Base-by-base conservation (phyloP, 2,113 vertebrate genomes). In the Ophiodon elongatus region DNA sequence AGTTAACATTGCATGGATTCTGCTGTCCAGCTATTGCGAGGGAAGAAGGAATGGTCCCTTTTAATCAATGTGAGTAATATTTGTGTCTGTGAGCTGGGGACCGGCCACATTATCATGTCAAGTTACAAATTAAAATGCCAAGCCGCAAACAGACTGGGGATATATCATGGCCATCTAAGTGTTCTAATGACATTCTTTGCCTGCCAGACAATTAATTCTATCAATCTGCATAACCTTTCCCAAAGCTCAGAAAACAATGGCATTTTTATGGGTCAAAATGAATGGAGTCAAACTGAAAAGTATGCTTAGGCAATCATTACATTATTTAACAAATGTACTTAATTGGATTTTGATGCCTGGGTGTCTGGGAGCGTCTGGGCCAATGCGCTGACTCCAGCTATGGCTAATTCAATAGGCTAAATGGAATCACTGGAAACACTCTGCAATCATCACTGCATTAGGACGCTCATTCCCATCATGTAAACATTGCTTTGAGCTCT, bases 111-210 rank as follows among this genome's bases (percentile, higher is more conserved):
- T 94, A 94, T 95, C 93, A 94, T 94, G 93, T 94, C 93, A 91
- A 93, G 94, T 94, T 94, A 95, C 93, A 95, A 95, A 96, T 95
- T 94, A 95, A 96, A 96, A 94, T 88, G 93, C 87, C 88, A 73
- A 81, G 82, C 90, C 71, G 83, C 92, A 93, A 95, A 95, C 93
- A 93, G 94, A 94, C 85, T 88, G 85, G 90, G 90, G 84, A 93
- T 93, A 89, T 83, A 93, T 95, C 93, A 85, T 90, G 92, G 89
- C 93, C 93, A 94, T 94, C 93, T 94, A 94, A 95, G 94, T 94
- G 94, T 95, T 93, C 90, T 94, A 94, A 91, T 95, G 94, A 94
- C 93, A 95, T 95, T 95, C 94, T 95, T 93, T 83, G 85, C 88
- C 89, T 90, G 89, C 89, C 76, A 90, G 90, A 93, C 94, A 94